Base-by-base conservation (phyloP, 1,140 invertebrate species). In the Pseudomyrmex sp. region DNA sequence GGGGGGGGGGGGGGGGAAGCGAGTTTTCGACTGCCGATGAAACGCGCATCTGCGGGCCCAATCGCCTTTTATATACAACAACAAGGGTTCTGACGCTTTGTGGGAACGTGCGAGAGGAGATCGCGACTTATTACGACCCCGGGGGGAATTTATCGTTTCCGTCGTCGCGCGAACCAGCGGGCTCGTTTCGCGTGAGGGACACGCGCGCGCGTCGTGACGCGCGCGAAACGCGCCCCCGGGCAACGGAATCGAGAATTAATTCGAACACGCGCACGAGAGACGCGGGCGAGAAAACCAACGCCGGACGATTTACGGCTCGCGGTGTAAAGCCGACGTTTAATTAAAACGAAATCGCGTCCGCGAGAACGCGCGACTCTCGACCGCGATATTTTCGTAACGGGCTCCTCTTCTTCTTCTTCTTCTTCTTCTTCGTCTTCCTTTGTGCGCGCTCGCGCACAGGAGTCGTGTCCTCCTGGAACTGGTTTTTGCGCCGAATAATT, bases 401-500 rank as follows among this genome's bases (percentile, higher is more conserved):
- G 12, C 46, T 20, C 79, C 26, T 26, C 44, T 26, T 26, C 23
- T 23, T 18, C 18, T 18, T 18, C 18, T 18, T 26, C 44, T 26
- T 26, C 20, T 23, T 26, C 23, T 62, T 35, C 35, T 35, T 35
- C 35, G 76, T 18, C 46, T 79, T 69, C 50, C 77, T 23, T 86
- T 77, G 65, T 85, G 83, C 26, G 18, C 26, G 58, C 35, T 35
- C 59, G 9, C 61, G 46, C 61, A 35, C 61, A 35, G 5, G 5
- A 35, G 35, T 59, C 61, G 52, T 72, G 59, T 72, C 48, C 86
- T 80, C 68, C 18, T 18, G 80, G 56, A 87, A 87, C 86, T 87
- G 86, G 86, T 87, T 87, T 35, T 35, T 85, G 85, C 85, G 46
- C 52, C 79, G 73, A 86, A 87, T 87, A 87, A 87, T 87, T 87